Base-by-base conservation (phyloP, 2,888 invertebrate genomes). In the Agelastica alni region DNA sequence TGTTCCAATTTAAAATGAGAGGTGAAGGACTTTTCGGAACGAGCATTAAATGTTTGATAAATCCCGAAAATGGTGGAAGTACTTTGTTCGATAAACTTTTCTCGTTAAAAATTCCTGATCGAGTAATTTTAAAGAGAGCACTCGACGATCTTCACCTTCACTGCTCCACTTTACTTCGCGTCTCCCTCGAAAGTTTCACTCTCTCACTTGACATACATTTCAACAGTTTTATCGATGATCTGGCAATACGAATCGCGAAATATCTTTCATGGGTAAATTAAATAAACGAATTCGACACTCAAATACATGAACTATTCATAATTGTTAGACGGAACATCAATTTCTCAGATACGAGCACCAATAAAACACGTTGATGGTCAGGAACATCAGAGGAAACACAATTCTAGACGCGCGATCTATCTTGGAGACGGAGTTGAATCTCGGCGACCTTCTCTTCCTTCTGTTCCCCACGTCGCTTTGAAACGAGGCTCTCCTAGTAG, bases 391-490 rank as follows among this genome's bases (percentile, higher is more conserved):
- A 0, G 92, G 92, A 71, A 92, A 91, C 18, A 89, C 82, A 31
- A 91, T 80, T 32, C 91, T 77, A 5, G 89, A 87, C 12, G 85
- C 85, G 13, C 86, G 81, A 76, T 91, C 91, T 60, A 91, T 89
- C 76, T 88, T 87, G 53, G 90, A 90, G 2, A 91, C 90, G 17
- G 89, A 89, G 76, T 91, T 91, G 67, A 86, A 87, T 60, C 86
- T 78, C 0, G 85, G 86, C 2, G 83, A 80, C 51, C 80, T 73
- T 66, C 77, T 78, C 62, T 79, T 78, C 59, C 77, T 75, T 58
- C 68, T 67, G 18, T 66, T 62, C 13, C 58, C 58, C 12, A 39
- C 51, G 26, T 58, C 53, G 14, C 22, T 57, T 16, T 54, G 55
- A 49, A 75, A 75, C 3, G 76, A 70, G 4, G 77, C 65, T 30